Evolutionary conservation across 1,140 invertebrate species (phyloP).

Genomic region (Formica exsecta): DNA sequence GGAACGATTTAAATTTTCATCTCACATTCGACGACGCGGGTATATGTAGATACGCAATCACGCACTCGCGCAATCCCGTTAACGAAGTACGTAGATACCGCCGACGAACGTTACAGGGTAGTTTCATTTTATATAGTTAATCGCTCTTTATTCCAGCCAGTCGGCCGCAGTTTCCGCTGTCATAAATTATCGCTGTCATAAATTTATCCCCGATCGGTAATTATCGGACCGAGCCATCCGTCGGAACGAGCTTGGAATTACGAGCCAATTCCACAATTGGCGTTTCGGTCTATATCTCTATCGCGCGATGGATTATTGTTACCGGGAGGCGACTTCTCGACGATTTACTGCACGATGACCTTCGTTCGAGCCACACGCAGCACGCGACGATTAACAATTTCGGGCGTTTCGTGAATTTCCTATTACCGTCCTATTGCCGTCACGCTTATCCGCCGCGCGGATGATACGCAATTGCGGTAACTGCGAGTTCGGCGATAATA

Average conservation of each 20-base stretch:
- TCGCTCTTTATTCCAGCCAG: constrained; percentile 74
- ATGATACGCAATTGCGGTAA: constrained; percentile 63
- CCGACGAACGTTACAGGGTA: constrained; percentile 18
- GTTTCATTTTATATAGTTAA: constrained; percentile 77
- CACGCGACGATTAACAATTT: constrained; percentile 68
- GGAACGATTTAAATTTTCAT: constrained; percentile 63
- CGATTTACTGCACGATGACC: constrained; percentile 71
- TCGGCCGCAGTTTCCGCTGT: constrained; percentile 71
- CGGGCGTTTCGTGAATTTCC: constrained; percentile 55
- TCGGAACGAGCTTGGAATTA: constrained; percentile 75
- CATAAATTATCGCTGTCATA: constrained; percentile 78
- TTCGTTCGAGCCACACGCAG: constrained; percentile 60
- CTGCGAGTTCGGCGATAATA: constrained; percentile 57
- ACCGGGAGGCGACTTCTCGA: constrained; percentile 59
- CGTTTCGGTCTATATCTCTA: constrained; percentile 62
- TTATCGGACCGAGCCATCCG: constrained; percentile 74
- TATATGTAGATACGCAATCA: neutral
- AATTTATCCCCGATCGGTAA: constrained; percentile 79
- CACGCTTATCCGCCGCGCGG: constrained; percentile 43
- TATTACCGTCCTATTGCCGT: constrained; percentile 27
- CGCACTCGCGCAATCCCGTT: constrained; percentile 4
- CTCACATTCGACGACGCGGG: constrained; percentile 46
- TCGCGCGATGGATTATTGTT: constrained; percentile 55
- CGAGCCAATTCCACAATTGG: constrained; percentile 76
- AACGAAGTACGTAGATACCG: constrained; percentile 2